A percentile compares a stretch with the other conserved stretches of the same genome.
Evolutionary conservation across 2,888 invertebrate genomes (phyloP).

Genomic region (Pantelozetes paolii): DNA sequence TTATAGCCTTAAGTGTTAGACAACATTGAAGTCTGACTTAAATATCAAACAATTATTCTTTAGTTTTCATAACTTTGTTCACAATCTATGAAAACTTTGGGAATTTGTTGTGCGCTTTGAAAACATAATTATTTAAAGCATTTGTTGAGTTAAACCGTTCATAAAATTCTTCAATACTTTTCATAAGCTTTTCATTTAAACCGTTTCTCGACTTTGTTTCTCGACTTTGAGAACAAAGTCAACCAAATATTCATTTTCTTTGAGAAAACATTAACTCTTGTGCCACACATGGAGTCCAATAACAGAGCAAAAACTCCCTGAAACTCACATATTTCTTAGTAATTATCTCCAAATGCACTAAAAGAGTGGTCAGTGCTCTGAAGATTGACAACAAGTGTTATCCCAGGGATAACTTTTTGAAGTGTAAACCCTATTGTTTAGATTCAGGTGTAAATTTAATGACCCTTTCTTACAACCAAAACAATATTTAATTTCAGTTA

Average conservation of each 20-base stretch:
- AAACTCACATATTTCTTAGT: too few relatives aligned
- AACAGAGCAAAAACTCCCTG: too few relatives aligned
- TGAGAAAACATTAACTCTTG: neutral
- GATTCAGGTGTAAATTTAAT: too few relatives aligned
- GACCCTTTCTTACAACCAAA: too few relatives aligned
- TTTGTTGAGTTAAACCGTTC: neutral
- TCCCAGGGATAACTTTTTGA: too few relatives aligned
- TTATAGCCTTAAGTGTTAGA: constrained; percentile 1
- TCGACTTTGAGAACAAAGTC: neutral
- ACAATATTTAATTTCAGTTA: too few relatives aligned
- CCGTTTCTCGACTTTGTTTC: neutral
- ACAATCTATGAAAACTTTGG: too few relatives aligned
- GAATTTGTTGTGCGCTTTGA: neutral
- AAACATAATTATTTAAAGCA: neutral
- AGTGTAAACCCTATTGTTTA: too few relatives aligned
- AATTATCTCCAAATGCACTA: too few relatives aligned
- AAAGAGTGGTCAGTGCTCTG: too few relatives aligned
- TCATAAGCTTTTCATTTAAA: neutral
- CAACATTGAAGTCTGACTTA: neutral
- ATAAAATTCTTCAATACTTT: neutral
- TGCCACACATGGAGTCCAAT: neutral
- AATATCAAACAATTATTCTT: neutral
- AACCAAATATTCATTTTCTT: neutral
- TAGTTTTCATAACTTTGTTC: neutral
- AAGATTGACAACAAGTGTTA: too few relatives aligned